A percentile compares a stretch with the other conserved stretches of the same genome.
Conservation (phyloP, 2,888 invertebrate genomes). For the Meganola albula region DNA sequence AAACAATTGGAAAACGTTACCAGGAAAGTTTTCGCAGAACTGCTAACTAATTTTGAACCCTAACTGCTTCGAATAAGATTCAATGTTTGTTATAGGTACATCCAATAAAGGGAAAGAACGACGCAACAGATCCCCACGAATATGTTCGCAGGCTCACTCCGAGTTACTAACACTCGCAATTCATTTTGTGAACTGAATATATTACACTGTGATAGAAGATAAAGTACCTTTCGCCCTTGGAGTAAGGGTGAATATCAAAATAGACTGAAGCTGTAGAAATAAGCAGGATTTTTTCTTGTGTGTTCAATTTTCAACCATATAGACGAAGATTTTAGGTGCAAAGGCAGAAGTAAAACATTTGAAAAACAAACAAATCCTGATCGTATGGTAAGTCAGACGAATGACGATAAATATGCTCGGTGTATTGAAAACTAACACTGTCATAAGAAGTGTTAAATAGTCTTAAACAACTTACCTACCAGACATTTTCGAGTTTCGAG, state of each 20-base stretch:
- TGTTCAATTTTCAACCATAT: constrained; percentile 33
- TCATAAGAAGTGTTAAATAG: constrained; percentile 64
- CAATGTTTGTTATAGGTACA: constrained; percentile 48
- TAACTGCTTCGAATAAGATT: constrained; percentile 52
- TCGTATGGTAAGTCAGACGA: constrained; percentile 59
- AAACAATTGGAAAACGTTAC: constrained; percentile 54
- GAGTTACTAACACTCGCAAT: constrained; percentile 77
- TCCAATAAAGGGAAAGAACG: constrained; percentile 65
- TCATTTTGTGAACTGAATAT: constrained; percentile 77
- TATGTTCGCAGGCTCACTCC: constrained; percentile 75
- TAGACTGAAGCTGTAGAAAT: constrained; percentile 50
- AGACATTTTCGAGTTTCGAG: too few species aligned
- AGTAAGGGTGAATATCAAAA: constrained; percentile 53
- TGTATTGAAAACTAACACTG: constrained; percentile 70
- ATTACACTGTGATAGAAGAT: constrained; percentile 55
- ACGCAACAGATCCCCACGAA: constrained; percentile 74
- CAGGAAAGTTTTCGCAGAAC: constrained; percentile 40
- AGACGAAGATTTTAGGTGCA: too few species aligned
- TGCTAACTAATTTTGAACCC: constrained; percentile 52
- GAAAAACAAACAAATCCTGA: constrained; percentile 65
- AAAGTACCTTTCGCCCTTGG: constrained; percentile 46
- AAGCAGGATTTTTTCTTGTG: constrained; percentile 45
- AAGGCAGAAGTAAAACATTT: constrained; percentile 39
- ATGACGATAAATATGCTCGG: constrained; percentile 68
- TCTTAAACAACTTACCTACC: constrained; percentile 47